Conservation (phyloP, 1,140 invertebrate genomes). For the Carposina sasakii region DNA sequence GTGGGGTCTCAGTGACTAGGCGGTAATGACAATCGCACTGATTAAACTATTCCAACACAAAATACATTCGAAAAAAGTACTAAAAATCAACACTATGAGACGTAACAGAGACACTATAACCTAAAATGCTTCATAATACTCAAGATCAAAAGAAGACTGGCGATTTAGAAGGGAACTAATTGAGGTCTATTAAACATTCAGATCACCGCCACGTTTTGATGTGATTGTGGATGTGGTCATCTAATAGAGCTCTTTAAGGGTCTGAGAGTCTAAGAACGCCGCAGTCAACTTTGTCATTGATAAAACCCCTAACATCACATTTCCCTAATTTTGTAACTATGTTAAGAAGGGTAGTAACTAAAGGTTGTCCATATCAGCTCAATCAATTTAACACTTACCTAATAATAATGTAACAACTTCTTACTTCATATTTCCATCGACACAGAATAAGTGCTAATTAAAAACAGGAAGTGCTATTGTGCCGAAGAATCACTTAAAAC, state of each 20-base stretch:
- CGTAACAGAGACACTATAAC: slow-evolving; percentile 35
- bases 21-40: slow-evolving; percentile 54
- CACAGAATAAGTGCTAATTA: slow-evolving; percentile 72
- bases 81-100: slow-evolving; percentile 23
- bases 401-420: slow-evolving; percentile 73
- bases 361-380: slow-evolving; percentile 70
- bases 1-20: slow-evolving; percentile 70
- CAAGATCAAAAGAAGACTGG: slow-evolving; percentile 40
- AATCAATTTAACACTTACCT: slow-evolving; percentile 72
- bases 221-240: slow-evolving; percentile 30
- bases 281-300: slow-evolving; percentile 71
- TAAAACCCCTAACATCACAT: slow-evolving; percentile 69
- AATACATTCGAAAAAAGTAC: slow-evolving; percentile 15
- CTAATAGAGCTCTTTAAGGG: neutral
- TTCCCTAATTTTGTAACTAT: slow-evolving; percentile 69
- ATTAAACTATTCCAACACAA: slow-evolving; percentile 40
- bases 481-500: slow-evolving; percentile 70
- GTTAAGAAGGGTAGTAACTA: slow-evolving; percentile 65
- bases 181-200: slow-evolving; percentile 54
- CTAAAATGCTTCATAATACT: slow-evolving; percentile 67
- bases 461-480: slow-evolving; percentile 72
- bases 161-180: slow-evolving; percentile 28
- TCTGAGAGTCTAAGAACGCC: slow-evolving; percentile 46
- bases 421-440: slow-evolving; percentile 70
- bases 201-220: slow-evolving; percentile 49